These are phyloP conservation scores for Troides aeacus DNA, from an alignment of 2,888 invertebrate genomes.

Conservation along the genomic window DNA sequence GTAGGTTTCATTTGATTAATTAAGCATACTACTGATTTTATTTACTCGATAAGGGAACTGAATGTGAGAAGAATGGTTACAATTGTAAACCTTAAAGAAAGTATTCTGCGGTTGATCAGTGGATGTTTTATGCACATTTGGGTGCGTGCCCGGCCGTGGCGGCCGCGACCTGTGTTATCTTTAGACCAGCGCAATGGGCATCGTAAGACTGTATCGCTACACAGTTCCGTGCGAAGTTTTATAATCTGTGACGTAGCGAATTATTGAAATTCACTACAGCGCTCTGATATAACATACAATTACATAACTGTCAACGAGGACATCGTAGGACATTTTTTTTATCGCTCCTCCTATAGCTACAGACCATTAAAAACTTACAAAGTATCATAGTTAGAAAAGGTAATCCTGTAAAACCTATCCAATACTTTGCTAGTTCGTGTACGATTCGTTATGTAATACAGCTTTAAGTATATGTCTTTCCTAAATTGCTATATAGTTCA, in stretches of 20 bases:
- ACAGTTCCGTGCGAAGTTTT: not conserved
- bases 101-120: not conserved
- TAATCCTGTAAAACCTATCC: not conserved
- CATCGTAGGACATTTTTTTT: not conserved
- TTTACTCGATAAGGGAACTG: no score
- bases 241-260: not conserved
- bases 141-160: conserved; percentile 56
- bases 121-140: conserved; percentile 42
- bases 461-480: not conserved
- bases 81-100: not conserved
- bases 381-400: not conserved
- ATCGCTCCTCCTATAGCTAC: not conserved
- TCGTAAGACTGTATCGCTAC: conserved; percentile 25
- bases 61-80: no score
- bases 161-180: conserved; percentile 61
- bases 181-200: conserved; percentile 58
- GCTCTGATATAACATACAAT: not conserved
- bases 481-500: not conserved
- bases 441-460: not conserved
- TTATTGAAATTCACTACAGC: not conserved
- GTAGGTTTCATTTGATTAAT: no score
- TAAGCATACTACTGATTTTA: no score
- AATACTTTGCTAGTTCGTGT: not conserved
- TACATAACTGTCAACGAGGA: not conserved
- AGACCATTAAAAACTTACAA: not conserved